Percentiles rank a stretch among this genome's conserved stretches.
These are phyloP conservation scores for Rosalia funebris DNA, from an alignment of 2,888 invertebrate species.

Conservation along the genomic window DNA sequence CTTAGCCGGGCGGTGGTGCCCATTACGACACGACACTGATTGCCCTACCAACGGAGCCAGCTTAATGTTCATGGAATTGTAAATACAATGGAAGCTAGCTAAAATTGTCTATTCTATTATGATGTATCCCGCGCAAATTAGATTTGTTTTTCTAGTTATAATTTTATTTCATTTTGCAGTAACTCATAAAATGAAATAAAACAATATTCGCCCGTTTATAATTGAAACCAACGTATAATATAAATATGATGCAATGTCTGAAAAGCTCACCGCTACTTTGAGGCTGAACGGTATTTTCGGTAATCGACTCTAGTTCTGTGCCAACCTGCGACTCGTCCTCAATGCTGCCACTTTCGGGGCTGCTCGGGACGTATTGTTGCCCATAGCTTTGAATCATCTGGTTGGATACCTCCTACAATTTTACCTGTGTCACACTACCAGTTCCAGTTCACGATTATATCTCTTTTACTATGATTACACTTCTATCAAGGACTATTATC, in stretches of 20 bases:
- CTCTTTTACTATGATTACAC: constrained; percentile 1
- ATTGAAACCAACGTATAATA: neutral
- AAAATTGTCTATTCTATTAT: no score
- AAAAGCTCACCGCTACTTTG: constrained; percentile 59
- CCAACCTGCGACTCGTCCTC: constrained; percentile 58
- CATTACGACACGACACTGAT: no score
- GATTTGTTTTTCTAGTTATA: constrained; percentile 5
- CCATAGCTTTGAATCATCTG: constrained; percentile 62
- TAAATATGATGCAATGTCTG: constrained; percentile 20
- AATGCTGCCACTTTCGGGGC: constrained; percentile 59
- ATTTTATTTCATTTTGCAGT: neutral
- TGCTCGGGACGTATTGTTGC: constrained; percentile 58
- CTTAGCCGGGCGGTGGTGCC: no score
- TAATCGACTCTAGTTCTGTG: constrained; percentile 52
- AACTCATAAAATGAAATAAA: neutral
- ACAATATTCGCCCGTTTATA: no score
- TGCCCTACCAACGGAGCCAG: no score
- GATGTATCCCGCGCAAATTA: no score
- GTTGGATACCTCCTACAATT: constrained; percentile 65
- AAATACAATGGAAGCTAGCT: no score
- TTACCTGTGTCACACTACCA: constrained; percentile 53
- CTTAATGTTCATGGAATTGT: no score
- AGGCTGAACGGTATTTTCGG: constrained; percentile 56
- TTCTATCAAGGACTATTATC: constrained; percentile 4
- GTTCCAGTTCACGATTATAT: neutral